phyloP scores from a whole-genome alignment of 2,113 vertebrate species.

The Etia nguti region DNA sequence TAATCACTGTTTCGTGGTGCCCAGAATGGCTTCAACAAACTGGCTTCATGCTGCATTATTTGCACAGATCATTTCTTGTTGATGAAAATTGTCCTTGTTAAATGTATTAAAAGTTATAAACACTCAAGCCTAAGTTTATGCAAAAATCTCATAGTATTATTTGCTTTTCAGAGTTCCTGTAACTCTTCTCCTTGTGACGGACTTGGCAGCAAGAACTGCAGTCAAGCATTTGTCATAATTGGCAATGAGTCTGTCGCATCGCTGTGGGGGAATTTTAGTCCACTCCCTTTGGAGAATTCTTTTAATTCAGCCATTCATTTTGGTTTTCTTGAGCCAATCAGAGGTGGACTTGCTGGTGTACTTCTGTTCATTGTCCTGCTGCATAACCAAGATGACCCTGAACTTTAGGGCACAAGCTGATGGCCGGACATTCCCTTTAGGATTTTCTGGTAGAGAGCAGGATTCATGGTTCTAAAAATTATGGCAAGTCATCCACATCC shows the following conservation, averaged over 20 bases:
- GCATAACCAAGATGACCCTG: background rate
- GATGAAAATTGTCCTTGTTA: background rate
- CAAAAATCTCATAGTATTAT: background rate
- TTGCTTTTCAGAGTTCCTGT: background rate
- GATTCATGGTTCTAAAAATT: background rate
- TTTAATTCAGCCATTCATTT: background rate
- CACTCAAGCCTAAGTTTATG: rapidly evolving
- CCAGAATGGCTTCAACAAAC: background rate
- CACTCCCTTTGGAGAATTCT: rapidly evolving
- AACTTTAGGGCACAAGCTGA: background rate
- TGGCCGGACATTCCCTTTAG: background rate
- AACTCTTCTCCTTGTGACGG: background rate
- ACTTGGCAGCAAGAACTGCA: background rate
- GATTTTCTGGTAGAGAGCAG: background rate
- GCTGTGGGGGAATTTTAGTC: background rate
- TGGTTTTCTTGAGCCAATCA: background rate
- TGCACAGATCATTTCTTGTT: background rate
- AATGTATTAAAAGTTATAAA: background rate
- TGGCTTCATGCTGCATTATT: background rate
- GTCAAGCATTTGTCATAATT: background rate
- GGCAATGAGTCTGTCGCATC: background rate
- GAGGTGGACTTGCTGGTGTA: background rate
- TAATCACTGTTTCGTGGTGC: background rate
- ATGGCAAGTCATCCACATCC: background rate
- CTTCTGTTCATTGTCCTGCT: background rate